phyloP scores from a whole-genome alignment of 2,113 vertebrate genomes.

The Hemiprocne comata region DNA sequence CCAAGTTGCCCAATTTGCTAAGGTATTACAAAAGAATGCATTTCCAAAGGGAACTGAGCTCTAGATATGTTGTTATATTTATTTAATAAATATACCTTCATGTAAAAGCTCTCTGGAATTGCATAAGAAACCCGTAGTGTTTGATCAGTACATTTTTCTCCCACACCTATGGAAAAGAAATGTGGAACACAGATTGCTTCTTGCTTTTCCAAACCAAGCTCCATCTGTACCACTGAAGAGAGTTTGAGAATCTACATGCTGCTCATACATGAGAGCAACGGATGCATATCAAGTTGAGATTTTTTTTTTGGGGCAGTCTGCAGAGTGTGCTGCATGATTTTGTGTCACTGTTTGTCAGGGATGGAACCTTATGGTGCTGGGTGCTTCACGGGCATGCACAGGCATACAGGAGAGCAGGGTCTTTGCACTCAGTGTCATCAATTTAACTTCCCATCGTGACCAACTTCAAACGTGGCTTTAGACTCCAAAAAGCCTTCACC shows the following conservation, averaged over 20 bases:
- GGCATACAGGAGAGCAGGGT: not conserved
- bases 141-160: slow-evolving; percentile 7
- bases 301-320: not conserved
- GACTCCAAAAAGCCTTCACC: not conserved
- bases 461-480: not conserved
- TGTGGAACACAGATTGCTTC: slow-evolving; percentile 20
- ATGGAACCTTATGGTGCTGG: not conserved
- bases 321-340: not conserved
- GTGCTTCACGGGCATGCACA: not conserved
- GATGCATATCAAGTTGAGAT: not conserved
- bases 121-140: not conserved
- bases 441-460: not conserved
- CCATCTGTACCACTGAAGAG: slow-evolving; percentile 28
- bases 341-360: not conserved
- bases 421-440: not conserved
- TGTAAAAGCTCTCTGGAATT: not conserved
- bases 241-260: not conserved
- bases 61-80: not conserved
- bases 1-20: not conserved
- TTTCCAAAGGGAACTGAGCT: not conserved
- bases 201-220: slow-evolving; percentile 26
- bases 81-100: not conserved
- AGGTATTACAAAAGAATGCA: not conserved
- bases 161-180: slow-evolving; percentile 25
- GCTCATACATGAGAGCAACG: not conserved